A percentile compares a stretch with the other conserved stretches of the same genome.
Evolutionary conservation across 2,888 invertebrate species (phyloP).

Genomic region (Thera britannica): DNA sequence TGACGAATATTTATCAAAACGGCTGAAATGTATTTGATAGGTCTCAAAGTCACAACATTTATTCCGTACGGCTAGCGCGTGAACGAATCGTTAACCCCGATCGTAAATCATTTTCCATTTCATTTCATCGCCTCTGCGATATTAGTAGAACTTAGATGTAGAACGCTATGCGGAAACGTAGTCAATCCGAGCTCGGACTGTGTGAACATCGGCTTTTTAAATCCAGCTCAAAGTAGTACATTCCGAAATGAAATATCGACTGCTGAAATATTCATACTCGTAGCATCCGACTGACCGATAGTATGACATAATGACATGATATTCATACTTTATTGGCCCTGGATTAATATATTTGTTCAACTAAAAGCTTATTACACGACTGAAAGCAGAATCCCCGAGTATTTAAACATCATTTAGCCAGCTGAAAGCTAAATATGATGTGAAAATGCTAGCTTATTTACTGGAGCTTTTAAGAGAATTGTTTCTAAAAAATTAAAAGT

Average conservation of each 20-base stretch:
- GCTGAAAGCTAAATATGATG: too few relatives aligned
- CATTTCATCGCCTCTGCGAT: slow-evolving; percentile 46
- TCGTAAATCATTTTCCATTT: slow-evolving; percentile 56
- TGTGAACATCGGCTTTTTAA: slow-evolving; percentile 56
- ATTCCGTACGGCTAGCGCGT: slow-evolving; percentile 43
- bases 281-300: slow-evolving; percentile 48
- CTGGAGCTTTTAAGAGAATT: slow-evolving; percentile 9
- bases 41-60: slow-evolving; percentile 39
- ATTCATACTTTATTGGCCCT: slow-evolving; percentile 67
- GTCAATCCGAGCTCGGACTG: slow-evolving; percentile 43
- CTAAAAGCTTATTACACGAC: slow-evolving; percentile 35
- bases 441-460: background rate
- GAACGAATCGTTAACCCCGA: slow-evolving; percentile 52
- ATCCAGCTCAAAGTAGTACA: slow-evolving; percentile 47
- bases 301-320: slow-evolving; percentile 51
- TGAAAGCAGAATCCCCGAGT: slow-evolving; percentile 15
- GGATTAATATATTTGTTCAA: slow-evolving; percentile 52
- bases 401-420: background rate
- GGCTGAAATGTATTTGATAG: slow-evolving; percentile 1
- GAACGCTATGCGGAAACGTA: slow-evolving; percentile 64
- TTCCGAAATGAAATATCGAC: slow-evolving; percentile 67
- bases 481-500: background rate
- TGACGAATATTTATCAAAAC: slow-evolving; percentile 16
- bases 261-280: slow-evolving; percentile 52
- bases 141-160: slow-evolving; percentile 39